Conservation (phyloP, 1,140 invertebrate species). For the Episyrphus balteatus region DNA sequence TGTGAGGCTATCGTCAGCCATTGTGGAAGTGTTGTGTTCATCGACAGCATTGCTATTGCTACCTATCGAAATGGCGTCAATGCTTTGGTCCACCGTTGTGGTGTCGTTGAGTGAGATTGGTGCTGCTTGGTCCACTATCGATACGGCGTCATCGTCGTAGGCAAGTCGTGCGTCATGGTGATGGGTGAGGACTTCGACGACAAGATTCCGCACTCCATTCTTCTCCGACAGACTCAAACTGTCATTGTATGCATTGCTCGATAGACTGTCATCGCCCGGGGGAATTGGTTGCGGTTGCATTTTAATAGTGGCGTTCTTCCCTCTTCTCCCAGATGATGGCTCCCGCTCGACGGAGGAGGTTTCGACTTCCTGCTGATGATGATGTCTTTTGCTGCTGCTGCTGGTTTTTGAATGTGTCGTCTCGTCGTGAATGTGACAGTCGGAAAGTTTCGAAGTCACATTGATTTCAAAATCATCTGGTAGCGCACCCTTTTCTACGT, state of each 20-base stretch:
- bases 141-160: constrained; percentile 30
- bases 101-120: background rate
- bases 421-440: background rate
- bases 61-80: background rate
- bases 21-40: constrained; percentile 22
- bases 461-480: background rate
- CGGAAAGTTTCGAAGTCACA: background rate
- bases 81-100: background rate
- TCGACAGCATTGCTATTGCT: constrained; percentile 10
- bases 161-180: constrained; percentile 10
- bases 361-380: background rate
- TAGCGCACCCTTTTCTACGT: background rate
- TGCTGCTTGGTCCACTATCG: constrained; percentile 4
- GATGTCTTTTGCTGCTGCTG: background rate
- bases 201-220: background rate
- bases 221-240: background rate
- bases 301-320: too few species aligned
- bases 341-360: background rate
- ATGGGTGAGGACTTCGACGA: background rate
- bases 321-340: background rate
- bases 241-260: background rate
- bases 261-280: too few species aligned
- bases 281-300: too few species aligned
- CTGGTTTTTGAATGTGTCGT: background rate
- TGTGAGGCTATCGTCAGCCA: constrained; percentile 32